Conservation (phyloP, 2,888 invertebrate genomes). For the Ophion ventricosus region DNA sequence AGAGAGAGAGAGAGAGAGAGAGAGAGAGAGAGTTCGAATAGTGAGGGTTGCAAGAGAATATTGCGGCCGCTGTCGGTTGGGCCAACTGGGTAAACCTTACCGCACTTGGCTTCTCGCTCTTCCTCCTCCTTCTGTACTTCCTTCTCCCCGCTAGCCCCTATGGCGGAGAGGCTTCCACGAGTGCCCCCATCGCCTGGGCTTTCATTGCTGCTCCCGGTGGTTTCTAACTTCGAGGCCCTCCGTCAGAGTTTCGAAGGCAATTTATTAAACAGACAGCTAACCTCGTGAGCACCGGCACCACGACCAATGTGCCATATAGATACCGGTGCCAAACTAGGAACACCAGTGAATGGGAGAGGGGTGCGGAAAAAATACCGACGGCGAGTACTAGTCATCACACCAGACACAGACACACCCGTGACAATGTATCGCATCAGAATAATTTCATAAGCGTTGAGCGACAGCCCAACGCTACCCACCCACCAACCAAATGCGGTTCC, state of each 20-base stretch:
- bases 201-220: constrained; percentile 54
- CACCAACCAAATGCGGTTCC: constrained; percentile 46
- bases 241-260: constrained; percentile 65
- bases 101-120: constrained; percentile 52
- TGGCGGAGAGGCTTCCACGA: constrained; percentile 40
- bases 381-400: constrained; percentile 45
- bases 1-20: constrained; percentile 5
- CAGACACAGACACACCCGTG: constrained; percentile 34
- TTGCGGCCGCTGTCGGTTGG: constrained; percentile 67
- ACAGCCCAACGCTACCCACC: constrained; percentile 59
- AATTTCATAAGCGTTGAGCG: constrained; percentile 71
- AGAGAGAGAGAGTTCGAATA: constrained; percentile 1
- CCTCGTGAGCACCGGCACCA: constrained; percentile 44
- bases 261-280: constrained; percentile 67
- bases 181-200: constrained; percentile 40
- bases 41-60: constrained; percentile 46
- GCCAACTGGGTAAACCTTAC: constrained; percentile 59
- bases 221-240: constrained; percentile 58
- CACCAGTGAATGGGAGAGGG: constrained; percentile 17
- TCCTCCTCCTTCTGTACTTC: constrained; percentile 7
- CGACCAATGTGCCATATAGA: constrained; percentile 33
- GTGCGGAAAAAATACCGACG: constrained; percentile 26
- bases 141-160: constrained; percentile 8
- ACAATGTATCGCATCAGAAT: constrained; percentile 69
- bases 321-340: constrained; percentile 27